phyloP scores from a whole-genome alignment of 2,797 vertebrate genomes.

The Mustela erminea region DNA sequence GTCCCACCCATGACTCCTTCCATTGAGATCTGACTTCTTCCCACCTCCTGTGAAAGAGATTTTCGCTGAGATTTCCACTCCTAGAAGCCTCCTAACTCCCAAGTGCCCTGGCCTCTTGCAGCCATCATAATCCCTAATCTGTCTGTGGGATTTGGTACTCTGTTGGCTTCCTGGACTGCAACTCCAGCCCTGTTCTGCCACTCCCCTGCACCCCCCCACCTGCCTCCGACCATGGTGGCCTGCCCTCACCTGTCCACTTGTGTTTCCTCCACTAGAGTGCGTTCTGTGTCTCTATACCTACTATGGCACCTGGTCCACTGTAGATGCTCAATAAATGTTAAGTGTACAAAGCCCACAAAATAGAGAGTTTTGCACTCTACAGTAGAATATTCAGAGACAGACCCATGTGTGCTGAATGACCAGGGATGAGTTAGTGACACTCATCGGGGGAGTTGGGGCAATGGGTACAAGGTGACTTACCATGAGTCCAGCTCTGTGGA shows the following conservation, averaged over 20 bases:
- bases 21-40: background rate
- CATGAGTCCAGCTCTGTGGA: background rate
- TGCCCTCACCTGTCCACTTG: background rate
- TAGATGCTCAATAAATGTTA: background rate
- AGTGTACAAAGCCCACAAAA: background rate
- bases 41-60: background rate
- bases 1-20: background rate
- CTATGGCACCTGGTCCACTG: background rate
- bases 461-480: background rate
- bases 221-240: background rate
- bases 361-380: background rate
- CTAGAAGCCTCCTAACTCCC: background rate
- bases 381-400: background rate
- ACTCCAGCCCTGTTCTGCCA: background rate
- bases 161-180: background rate
- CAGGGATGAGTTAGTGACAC: background rate
- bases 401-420: background rate
- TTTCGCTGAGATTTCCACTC: background rate
- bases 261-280: background rate
- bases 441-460: background rate
- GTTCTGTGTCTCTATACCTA: background rate
- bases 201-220: too few species aligned
- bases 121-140: background rate
- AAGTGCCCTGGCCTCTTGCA: background rate
- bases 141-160: background rate